These are phyloP conservation scores for Torymus auratus DNA, from an alignment of 2,888 invertebrate species.

Conservation along the genomic window DNA sequence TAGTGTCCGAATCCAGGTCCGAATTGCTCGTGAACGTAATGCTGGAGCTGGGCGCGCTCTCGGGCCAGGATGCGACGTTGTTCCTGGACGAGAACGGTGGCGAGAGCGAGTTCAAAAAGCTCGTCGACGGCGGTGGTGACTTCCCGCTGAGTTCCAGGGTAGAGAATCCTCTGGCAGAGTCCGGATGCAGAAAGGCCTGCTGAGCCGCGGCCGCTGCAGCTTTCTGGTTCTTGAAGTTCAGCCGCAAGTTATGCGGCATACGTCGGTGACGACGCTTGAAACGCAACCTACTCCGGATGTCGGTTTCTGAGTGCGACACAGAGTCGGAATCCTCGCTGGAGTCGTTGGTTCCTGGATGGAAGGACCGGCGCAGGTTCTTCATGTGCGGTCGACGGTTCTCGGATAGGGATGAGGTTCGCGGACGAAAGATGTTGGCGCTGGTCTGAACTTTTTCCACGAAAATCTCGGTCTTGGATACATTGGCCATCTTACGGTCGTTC, in stretches of 20 bases:
- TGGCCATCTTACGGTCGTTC: conserved; percentile 65
- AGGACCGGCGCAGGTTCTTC: conserved; percentile 71
- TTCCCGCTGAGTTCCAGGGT: conserved; percentile 72
- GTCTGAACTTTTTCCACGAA: conserved; percentile 64
- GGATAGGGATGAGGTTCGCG: conserved; percentile 72
- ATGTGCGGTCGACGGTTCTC: conserved; percentile 69
- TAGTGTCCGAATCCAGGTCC: conserved; percentile 74
- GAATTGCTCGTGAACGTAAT: conserved; percentile 75
- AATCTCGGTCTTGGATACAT: conserved; percentile 62
- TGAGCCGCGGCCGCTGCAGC: conserved; percentile 30
- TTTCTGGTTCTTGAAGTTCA: conserved; percentile 74
- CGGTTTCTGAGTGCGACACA: conserved; percentile 79
- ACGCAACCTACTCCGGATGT: conserved; percentile 76
- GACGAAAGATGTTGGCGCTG: conserved; percentile 66
- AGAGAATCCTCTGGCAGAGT: conserved; percentile 69
- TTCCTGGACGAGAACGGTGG: conserved; percentile 76
- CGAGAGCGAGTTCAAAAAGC: conserved; percentile 79
- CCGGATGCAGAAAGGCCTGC: conserved; percentile 68
- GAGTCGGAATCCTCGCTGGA: conserved; percentile 75
- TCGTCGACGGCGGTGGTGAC: conserved; percentile 79
- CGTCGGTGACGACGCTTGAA: conserved; percentile 71
- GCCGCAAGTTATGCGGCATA: conserved; percentile 74
- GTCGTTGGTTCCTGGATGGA: conserved; percentile 70
- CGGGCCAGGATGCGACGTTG: conserved; percentile 71
- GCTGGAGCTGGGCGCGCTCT: conserved; percentile 74